Base-by-base conservation (phyloP, 1,140 invertebrate genomes). In the Dendroctonus ponderosae region DNA sequence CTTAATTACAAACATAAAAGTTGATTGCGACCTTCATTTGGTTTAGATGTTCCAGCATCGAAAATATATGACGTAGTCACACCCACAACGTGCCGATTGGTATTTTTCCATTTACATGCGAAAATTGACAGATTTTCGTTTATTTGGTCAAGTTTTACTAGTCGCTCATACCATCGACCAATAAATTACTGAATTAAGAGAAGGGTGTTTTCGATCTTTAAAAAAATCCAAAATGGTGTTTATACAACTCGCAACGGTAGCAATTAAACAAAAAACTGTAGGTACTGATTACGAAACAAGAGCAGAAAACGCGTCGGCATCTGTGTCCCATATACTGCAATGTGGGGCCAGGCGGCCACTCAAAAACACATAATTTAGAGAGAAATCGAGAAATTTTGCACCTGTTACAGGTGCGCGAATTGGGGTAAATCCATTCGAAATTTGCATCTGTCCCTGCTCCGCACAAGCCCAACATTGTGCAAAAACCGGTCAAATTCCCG, bases 331-430 rank as follows among this genome's bases (percentile, higher is more conserved):
- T 65, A 58, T 65, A 48, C 48, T 26, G 26, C 26, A 26, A 26
- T 26, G 26, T 26, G 26, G 26, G 26, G 26, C 26, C 26, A 26
- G 1, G 26, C 26, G 46, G 7, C 7, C 38, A 40, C 7, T 49
- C 48, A 26, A 42, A 50, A 15, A 41, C 44, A 60, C 38, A 54
- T 38, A 65, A 15, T 8, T 38, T 26, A 8, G 49, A 54, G 62
- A 56, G 51, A 56, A 58, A 54, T 48, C 53, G 54, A 41, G n/a
- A 41, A 52, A 7, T 9, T 7, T 26, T 46, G 53, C 62, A 65
- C 62, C 62, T 65, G 62, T 65, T 65, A 65, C 62, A 65, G 62
- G 62, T 65, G 62, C 62, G 58, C 57, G 50, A 65, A 65, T 65
- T 65, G 48, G 62, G 62, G 62, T 65, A 65, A 65, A 62, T 62